Evolutionary conservation across 2,888 invertebrate species (phyloP).

Genomic region (Pterobdella sp.): DNA sequence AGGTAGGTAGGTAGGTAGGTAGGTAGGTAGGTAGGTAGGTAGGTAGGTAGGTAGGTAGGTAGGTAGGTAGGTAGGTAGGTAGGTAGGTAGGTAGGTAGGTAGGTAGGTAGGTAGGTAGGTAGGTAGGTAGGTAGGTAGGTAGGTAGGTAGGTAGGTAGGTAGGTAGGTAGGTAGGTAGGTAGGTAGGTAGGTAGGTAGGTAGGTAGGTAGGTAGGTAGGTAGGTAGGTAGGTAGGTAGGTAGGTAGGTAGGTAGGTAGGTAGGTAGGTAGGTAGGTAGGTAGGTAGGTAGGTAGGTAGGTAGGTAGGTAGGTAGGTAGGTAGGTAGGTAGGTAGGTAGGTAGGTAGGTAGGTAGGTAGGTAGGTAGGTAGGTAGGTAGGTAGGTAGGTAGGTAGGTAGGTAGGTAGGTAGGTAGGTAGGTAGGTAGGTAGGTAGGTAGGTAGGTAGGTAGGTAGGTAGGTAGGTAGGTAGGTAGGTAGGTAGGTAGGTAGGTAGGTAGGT

Average conservation of each 20-base stretch:
- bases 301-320: constrained; percentile 18
- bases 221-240: constrained; percentile 17
- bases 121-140: constrained; percentile 6
- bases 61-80: constrained; percentile 19
- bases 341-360: constrained; percentile 7
- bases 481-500: constrained; percentile 18
- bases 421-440: constrained; percentile 23
- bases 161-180: constrained; percentile 8
- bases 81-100: constrained; percentile 13
- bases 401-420: constrained; percentile 24
- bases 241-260: constrained; percentile 18
- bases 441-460: constrained; percentile 16
- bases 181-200: not conserved
- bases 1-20: constrained; percentile 26
- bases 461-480: constrained; percentile 17
- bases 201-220: not conserved
- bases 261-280: constrained; percentile 18
- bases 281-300: constrained; percentile 18
- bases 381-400: constrained; percentile 22
- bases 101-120: constrained; percentile 1
- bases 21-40: constrained; percentile 25
- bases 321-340: constrained; percentile 5
- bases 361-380: constrained; percentile 18
- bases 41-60: constrained; percentile 24
- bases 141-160: constrained; percentile 8